phyloP scores from a whole-genome alignment of 1,140 invertebrate species.

The Cheumatopsyche charites region DNA sequence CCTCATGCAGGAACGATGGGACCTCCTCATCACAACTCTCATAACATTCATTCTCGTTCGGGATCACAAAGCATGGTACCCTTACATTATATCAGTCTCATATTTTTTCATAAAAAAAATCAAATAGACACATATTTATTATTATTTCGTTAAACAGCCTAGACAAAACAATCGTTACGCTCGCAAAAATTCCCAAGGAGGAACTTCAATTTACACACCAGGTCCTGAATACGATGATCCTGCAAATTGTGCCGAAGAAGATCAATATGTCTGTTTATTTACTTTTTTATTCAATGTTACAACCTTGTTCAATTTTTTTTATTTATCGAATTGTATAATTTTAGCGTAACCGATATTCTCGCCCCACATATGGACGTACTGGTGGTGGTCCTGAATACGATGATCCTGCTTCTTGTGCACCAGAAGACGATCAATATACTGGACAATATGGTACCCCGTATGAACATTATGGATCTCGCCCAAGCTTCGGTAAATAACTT shows the following conservation, averaged over 20 bases:
- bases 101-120: no score
- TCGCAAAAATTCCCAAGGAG: slow-evolving; percentile 68
- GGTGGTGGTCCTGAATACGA: slow-evolving; percentile 82
- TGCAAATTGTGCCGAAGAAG: slow-evolving; percentile 85
- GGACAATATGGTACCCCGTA: slow-evolving; percentile 85
- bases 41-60: slow-evolving; percentile 79
- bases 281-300: no score
- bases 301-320: no score
- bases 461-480: slow-evolving; percentile 84
- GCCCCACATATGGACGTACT: slow-evolving; percentile 58
- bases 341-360: slow-evolving; percentile 64
- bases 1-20: slow-evolving; percentile 78
- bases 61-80: slow-evolving; percentile 85
- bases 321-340: slow-evolving; percentile 13
- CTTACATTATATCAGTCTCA: slow-evolving; percentile 18
- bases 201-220: slow-evolving; percentile 73
- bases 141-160: slow-evolving; percentile 66
- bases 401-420: slow-evolving; percentile 87
- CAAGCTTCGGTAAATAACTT: slow-evolving; percentile 63
- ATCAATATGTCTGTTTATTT: slow-evolving; percentile 71
- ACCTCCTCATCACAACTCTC: slow-evolving; percentile 67
- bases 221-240: slow-evolving; percentile 88
- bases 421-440: slow-evolving; percentile 88
- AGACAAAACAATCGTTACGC: slow-evolving; percentile 77
- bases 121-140: not conserved